Evolutionary conservation across 53 echinoderm and acorn worm species (phyloP).

Genomic region (Antedon mediterranea): DNA sequence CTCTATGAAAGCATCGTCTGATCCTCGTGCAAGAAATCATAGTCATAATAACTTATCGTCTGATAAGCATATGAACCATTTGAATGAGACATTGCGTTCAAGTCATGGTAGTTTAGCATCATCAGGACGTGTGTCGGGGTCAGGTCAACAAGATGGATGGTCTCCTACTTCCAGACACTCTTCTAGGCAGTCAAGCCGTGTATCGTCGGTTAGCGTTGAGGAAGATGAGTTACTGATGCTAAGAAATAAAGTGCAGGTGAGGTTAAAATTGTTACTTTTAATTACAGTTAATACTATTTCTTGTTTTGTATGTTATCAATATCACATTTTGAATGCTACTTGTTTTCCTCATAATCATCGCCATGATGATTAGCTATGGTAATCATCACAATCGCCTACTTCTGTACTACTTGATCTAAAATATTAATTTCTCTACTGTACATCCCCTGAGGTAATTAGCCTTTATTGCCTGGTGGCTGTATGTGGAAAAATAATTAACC

Average conservation of each 20-base stretch:
- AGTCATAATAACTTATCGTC: not conserved
- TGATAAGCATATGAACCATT: not conserved
- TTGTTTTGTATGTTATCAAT: too few relatives aligned
- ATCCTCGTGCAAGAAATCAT: not conserved
- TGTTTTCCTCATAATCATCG: too few relatives aligned
- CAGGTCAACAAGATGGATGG: not conserved
- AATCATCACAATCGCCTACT: too few relatives aligned
- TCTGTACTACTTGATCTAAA: too few relatives aligned
- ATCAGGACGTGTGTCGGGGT: not conserved
- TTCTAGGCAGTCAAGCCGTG: conserved; percentile 28
- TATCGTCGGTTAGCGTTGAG: conserved; percentile 40
- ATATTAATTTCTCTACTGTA: too few relatives aligned
- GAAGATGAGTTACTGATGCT: conserved; percentile 33
- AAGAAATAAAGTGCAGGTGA: conserved; percentile 48
- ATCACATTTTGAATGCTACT: too few relatives aligned
- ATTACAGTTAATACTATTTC: too few relatives aligned
- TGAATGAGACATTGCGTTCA: not conserved
- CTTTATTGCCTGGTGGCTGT: too few relatives aligned
- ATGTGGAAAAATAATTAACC: too few relatives aligned
- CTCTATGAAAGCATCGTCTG: not conserved
- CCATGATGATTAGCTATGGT: too few relatives aligned
- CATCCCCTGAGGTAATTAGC: too few relatives aligned
- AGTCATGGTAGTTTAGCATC: not conserved
- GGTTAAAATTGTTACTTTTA: not conserved
- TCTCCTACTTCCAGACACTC: not conserved